Base-by-base conservation (phyloP, 2,888 invertebrate species). In the Drosophila eohydei region DNA sequence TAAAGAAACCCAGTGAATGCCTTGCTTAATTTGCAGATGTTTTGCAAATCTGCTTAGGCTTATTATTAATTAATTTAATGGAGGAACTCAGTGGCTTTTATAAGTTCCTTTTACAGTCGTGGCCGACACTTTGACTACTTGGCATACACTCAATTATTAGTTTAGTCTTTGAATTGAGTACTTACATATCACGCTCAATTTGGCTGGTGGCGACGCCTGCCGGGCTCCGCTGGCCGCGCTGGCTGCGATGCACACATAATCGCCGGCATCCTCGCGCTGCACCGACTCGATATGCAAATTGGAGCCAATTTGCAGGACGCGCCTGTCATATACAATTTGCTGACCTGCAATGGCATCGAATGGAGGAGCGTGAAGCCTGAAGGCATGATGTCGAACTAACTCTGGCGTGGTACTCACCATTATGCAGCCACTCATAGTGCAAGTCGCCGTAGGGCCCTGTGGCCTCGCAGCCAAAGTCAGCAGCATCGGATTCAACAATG, bases 231-330 rank as follows among this genome's bases (percentile, higher is more conserved):
- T 93, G 75, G 90, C 85, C 75, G 81, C 81, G 81, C 91, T 92
- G 74, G 92, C 91, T 55, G 93, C 93, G 78, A 93, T 93, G 77
- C 93, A 93, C 67, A 92, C 91, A 83, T 92, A 93, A 80, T 92
- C 92, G 40, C 93, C 93, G 68, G 75, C 89, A 89, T 93, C 93
- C 55, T 84, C 87, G 71, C 90, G 90, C 71, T 88, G 83, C 80
- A 91, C 91, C 38, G 90, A 75, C 70, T 91, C 91, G 74, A 93
- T 88, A 88, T 92, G 92, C 83, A 93, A 91, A 91, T 92, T 91
- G 73, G 91, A 89, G 66, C 87, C 92, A 75, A 91, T 89, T 88
- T 91, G 92, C 82, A 89, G 88, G 71, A 92, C 83, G 70, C 92
- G 93, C 70, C 88, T 84, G 69, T 90, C 90, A 79, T 92, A 92